These are phyloP conservation scores for Actinemys pallida DNA, from an alignment of 2,113 vertebrate genomes.

Conservation along the genomic window DNA sequence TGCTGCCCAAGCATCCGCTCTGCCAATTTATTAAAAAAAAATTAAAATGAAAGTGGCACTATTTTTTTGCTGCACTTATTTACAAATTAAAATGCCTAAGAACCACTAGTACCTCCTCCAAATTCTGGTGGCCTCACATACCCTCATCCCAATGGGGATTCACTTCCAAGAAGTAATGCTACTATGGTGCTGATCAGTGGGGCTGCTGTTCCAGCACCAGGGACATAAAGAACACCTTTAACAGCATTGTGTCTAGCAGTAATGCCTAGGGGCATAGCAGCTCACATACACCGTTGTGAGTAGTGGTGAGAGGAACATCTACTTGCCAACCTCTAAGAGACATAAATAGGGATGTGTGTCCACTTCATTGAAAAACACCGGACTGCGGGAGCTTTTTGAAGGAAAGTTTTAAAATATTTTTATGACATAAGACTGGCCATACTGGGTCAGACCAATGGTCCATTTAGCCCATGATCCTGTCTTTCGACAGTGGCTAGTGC, in stretches of 20 bases:
- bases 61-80: background rate
- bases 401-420: background rate
- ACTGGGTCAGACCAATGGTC: background rate
- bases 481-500: too few relatives aligned
- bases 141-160: background rate
- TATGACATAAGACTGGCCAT: background rate
- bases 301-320: fast-evolving
- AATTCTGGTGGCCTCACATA: background rate
- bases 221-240: background rate
- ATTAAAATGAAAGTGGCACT: background rate
- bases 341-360: fast-evolving
- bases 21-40: background rate
- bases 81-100: background rate
- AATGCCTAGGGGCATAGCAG: fast-evolving
- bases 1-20: background rate
- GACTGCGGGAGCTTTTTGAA: background rate
- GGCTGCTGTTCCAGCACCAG: fast-evolving
- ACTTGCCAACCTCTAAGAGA: background rate
- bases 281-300: background rate
- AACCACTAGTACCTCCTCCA: background rate
- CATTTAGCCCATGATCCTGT: background rate
- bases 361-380: fast-evolving
- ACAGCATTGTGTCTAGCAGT: fast-evolving
- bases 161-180: background rate
- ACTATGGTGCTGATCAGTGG: background rate